These are phyloP conservation scores for Trilocha varians DNA, from an alignment of 2,888 invertebrate genomes.

Conservation along the genomic window DNA sequence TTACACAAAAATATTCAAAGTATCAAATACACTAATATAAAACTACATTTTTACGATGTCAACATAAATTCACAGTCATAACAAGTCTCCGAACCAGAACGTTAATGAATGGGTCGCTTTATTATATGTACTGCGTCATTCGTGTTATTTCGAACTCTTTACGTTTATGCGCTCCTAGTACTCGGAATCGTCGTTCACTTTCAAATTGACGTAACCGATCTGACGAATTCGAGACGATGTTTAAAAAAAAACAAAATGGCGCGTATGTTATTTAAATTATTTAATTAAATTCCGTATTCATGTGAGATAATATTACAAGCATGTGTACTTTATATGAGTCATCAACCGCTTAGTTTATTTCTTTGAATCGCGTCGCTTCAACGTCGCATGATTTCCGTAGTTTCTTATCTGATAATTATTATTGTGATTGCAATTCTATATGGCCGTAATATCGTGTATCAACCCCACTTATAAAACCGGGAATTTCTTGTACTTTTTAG, in stretches of 20 bases:
- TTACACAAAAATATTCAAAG: neutral
- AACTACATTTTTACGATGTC: neutral
- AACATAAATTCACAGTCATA: neutral
- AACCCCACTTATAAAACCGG: too few relatives aligned
- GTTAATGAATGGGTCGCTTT: neutral
- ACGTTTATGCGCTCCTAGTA: constrained; percentile 36
- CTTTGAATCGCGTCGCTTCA: neutral
- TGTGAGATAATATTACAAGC: neutral
- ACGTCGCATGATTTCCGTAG: neutral
- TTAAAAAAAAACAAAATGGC: neutral
- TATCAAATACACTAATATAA: neutral
- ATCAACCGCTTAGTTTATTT: neutral
- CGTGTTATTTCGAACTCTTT: constrained; percentile 17
- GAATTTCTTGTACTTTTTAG: too few relatives aligned
- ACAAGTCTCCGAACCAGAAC: neutral
- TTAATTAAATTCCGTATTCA: constrained; percentile 1
- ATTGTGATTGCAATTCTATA: too few relatives aligned
- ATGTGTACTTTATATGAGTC: neutral
- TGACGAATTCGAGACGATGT: neutral
- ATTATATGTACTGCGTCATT: neutral
- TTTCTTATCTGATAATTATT: neutral
- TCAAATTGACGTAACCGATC: constrained; percentile 32
- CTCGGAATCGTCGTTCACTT: constrained; percentile 40
- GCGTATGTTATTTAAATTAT: neutral
- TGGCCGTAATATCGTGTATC: too few relatives aligned